Conservation (phyloP, 2,797 vertebrate species). For the Podarcis siculus region DNA sequence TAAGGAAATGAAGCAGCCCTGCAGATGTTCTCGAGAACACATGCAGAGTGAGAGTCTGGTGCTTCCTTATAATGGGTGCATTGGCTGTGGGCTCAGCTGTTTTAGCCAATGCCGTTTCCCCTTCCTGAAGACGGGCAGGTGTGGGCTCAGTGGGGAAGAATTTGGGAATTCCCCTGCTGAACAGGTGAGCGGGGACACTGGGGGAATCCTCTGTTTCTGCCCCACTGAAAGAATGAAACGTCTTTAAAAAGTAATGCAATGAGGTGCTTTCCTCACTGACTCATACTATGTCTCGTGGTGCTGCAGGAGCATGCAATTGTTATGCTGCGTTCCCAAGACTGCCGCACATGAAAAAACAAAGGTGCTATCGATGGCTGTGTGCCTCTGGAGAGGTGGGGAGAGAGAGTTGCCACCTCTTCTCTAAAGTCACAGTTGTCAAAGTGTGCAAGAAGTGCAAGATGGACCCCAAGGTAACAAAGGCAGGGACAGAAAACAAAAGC, state of each 20-base stretch:
- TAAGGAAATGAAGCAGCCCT: background rate
- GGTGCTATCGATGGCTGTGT: background rate
- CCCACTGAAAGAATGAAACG: background rate
- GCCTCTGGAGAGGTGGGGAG: accelerated
- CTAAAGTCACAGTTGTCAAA: background rate
- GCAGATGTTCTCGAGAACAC: background rate
- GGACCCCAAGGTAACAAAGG: background rate
- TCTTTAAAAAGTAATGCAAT: background rate
- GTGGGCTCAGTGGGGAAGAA: background rate
- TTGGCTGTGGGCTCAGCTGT: background rate
- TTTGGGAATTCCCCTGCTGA: background rate
- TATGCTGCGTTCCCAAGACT: background rate
- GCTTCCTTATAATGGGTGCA: background rate
- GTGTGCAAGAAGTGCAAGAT: background rate
- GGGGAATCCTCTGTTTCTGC: background rate
- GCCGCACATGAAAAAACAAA: too few species aligned
- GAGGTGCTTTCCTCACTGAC: constrained; percentile 28
- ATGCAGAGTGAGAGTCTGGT: too few species aligned
- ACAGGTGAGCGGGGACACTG: background rate
- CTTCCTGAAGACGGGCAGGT: background rate
- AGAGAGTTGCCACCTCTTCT: background rate
- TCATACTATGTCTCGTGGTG: background rate
- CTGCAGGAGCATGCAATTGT: background rate
- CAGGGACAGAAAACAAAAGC: background rate
- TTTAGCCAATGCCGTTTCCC: background rate